A percentile compares a stretch with the other conserved stretches of the same genome.
phyloP scores from a whole-genome alignment of 2,888 invertebrate genomes.

The Parnassius smintheus region DNA sequence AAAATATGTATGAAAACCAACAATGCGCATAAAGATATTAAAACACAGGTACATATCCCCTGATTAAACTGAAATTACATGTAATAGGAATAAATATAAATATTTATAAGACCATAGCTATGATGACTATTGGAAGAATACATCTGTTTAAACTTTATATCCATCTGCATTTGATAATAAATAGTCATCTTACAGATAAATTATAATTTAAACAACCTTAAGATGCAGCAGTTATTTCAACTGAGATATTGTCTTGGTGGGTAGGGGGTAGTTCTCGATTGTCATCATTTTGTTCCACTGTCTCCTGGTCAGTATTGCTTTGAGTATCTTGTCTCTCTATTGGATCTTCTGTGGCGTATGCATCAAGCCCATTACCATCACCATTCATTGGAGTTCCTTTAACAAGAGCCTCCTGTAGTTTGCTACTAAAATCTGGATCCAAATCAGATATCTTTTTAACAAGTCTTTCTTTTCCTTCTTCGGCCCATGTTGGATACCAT shows the following conservation, averaged over 20 bases:
- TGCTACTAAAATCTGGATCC: constrained; percentile 86
- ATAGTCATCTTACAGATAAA: constrained; percentile 1
- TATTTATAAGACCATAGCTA: not conserved
- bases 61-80: constrained; percentile 5
- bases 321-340: constrained; percentile 35
- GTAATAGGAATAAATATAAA: not conserved
- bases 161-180: not conserved
- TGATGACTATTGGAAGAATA: not conserved
- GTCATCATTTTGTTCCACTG: constrained; percentile 35
- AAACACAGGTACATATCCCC: constrained; percentile 23
- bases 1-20: constrained; percentile 27
- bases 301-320: constrained; percentile 32
- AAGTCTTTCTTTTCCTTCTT: constrained; percentile 86
- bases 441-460: constrained; percentile 85
- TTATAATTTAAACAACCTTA: constrained; percentile 39
- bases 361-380: constrained; percentile 60
- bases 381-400: constrained; percentile 63
- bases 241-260: constrained; percentile 54
- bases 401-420: constrained; percentile 78
- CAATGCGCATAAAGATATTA: constrained; percentile 24
- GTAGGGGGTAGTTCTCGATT: constrained; percentile 34
- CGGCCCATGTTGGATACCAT: constrained; percentile 90
- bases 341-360: constrained; percentile 42
- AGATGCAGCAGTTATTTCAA: constrained; percentile 70
- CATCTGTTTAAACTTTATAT: not conserved